These are phyloP conservation scores for Pseudorectes ferrugineus DNA, from an alignment of 2,113 vertebrate genomes.

Conservation along the genomic window DNA sequence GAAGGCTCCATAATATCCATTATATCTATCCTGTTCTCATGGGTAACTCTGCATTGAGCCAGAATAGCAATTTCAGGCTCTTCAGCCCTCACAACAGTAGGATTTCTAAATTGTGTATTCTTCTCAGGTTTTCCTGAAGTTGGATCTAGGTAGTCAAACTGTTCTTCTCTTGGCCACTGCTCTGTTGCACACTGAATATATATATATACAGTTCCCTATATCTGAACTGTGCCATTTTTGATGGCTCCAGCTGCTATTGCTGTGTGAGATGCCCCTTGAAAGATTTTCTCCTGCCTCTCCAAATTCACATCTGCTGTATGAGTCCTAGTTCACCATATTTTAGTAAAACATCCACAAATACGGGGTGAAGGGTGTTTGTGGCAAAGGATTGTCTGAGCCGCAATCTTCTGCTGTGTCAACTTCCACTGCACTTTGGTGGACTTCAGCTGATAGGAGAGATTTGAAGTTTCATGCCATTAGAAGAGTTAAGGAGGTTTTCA, in stretches of 20 bases:
- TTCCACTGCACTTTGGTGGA: not conserved
- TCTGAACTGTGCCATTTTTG: not conserved
- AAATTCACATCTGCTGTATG: not conserved
- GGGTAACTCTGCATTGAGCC: not conserved
- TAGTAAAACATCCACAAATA: not conserved
- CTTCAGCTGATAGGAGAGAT: not conserved
- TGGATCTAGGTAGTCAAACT: not conserved
- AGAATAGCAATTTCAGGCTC: not conserved
- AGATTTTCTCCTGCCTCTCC: not conserved
- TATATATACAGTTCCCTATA: too few species aligned
- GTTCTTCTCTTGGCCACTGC: not conserved
- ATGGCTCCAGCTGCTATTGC: not conserved
- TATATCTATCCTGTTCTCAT: not conserved
- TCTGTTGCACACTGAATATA: not conserved
- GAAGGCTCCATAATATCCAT: rapidly evolving
- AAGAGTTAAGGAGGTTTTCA: not conserved
- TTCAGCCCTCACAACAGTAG: not conserved
- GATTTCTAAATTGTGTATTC: not conserved
- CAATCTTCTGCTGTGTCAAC: not conserved
- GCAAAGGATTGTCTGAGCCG: not conserved
- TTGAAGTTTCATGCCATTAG: not conserved
- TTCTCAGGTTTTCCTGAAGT: not conserved
- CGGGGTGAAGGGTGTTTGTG: not conserved
- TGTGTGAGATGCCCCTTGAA: not conserved
- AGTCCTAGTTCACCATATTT: not conserved